Base-by-base conservation (phyloP, 2,888 invertebrate species). In the Augochlorella aurata region DNA sequence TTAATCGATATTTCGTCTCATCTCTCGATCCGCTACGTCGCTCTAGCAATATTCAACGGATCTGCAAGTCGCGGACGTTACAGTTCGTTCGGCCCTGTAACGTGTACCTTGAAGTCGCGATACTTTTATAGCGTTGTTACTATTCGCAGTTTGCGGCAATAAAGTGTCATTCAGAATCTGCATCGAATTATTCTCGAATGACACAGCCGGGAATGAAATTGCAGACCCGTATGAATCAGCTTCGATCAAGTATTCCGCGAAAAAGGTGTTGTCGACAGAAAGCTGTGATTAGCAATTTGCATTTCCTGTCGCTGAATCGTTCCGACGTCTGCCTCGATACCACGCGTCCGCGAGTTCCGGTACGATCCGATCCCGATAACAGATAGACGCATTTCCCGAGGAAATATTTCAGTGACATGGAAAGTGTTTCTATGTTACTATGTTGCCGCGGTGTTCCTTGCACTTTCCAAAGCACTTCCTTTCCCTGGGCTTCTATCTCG, bases 401-500 rank as follows among this genome's bases (percentile, higher is more conserved):
- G 9, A 63, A 38, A 38, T 63, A 4, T 4, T 38, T 9, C 38
- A 63, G 9, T 10, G 10, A 63, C 9, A 2, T 18, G 29, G 63
- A 63, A 63, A 63, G 38, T 38, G 18, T 29, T 63, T 8, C 63
- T 21, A 54, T 18, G 16, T 9, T 38, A 24, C 29, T 16, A 16
- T 29, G 63, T 38, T 38, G 29, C 29, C 18, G 38, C 38, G 38
- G 0, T 45, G 44, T 65, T 66, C 66, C 24, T 77, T 47, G 45
- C 66, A 29, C 76, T 74, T 81, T 74, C 70, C 29, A 71, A 21
- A 66, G 52, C 69, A 24, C 74, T 82, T 81, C 54, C 44, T 18
- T 69, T 69, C 68, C 63, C 49, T 4, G 16, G n/a, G 52, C 24
- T 68, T 52, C 21, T 75, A 68, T 54, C 72, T 49, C 18, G 24